Evolutionary conservation across 1,140 invertebrate genomes (phyloP).

Genomic region (Diabrotica undecimpunctata): DNA sequence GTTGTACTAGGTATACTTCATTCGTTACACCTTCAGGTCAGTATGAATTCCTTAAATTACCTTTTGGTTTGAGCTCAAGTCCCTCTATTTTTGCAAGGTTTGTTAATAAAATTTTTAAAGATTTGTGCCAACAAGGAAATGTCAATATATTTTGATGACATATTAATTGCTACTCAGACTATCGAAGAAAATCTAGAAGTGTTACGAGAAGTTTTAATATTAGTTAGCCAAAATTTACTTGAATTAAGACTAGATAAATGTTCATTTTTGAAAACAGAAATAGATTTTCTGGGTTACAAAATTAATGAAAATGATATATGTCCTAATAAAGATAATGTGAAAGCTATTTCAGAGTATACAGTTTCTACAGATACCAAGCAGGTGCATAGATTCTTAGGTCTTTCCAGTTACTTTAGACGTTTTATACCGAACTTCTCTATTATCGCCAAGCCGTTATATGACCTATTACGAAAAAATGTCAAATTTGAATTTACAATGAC

Average conservation of each 20-base stretch:
- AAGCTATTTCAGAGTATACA: constrained; percentile 22
- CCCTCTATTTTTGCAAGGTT: not conserved
- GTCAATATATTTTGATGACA: constrained; percentile 29
- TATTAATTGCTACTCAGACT: constrained; percentile 24
- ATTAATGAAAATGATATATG: constrained; percentile 24
- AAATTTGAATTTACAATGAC: constrained; percentile 29
- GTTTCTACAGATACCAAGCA: constrained; percentile 19
- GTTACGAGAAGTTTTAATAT: constrained; percentile 23
- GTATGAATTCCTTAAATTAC: constrained; percentile 38
- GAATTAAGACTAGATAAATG: no score
- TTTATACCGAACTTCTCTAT: constrained; percentile 33
- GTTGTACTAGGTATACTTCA: constrained; percentile 39
- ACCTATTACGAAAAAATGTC: constrained; percentile 34
- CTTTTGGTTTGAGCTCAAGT: constrained; percentile 37
- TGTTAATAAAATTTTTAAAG: constrained; percentile 5
- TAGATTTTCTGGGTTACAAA: constrained; percentile 29
- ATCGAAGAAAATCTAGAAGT: constrained; percentile 21
- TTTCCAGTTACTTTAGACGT: constrained; percentile 28
- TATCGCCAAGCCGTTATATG: constrained; percentile 35
- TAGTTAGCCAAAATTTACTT: constrained; percentile 23
- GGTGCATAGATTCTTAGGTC: constrained; percentile 25
- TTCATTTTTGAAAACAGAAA: constrained; percentile 25
- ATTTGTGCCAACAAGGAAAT: not conserved
- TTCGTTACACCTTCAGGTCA: constrained; percentile 36
- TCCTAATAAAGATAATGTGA: constrained; percentile 17